Conservation (phyloP, 2,113 vertebrate species). For the Protobothrops flavoviridis region DNA sequence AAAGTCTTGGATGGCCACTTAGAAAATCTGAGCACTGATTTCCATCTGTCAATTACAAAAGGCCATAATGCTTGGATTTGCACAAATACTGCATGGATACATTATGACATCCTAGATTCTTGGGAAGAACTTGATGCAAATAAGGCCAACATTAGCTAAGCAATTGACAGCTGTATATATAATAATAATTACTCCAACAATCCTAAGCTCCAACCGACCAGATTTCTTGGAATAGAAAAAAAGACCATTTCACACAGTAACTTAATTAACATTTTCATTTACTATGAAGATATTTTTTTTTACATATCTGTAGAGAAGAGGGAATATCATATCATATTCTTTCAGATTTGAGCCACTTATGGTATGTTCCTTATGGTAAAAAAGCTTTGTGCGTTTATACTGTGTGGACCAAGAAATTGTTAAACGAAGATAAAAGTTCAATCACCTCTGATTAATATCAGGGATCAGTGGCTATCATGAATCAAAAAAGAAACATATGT, state of each 20-base stretch:
- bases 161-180: background rate
- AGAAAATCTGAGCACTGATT: background rate
- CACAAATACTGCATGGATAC: background rate
- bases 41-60: background rate
- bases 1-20: background rate
- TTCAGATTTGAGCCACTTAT: background rate
- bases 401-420: background rate
- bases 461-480: background rate
- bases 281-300: background rate
- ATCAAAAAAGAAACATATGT: background rate
- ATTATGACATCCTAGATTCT: background rate
- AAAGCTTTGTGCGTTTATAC: background rate
- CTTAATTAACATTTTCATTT: background rate
- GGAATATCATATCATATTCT: background rate
- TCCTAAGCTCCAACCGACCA: background rate
- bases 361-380: background rate
- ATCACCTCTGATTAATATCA: background rate
- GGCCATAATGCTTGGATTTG: background rate
- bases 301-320: background rate
- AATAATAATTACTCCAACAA: background rate
- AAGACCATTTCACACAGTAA: background rate
- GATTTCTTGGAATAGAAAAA: background rate
- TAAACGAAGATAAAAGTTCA: background rate
- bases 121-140: background rate
- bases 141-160: background rate